These are phyloP conservation scores for Sitta europaea DNA, from an alignment of 2,113 vertebrate species.

Conservation along the genomic window DNA sequence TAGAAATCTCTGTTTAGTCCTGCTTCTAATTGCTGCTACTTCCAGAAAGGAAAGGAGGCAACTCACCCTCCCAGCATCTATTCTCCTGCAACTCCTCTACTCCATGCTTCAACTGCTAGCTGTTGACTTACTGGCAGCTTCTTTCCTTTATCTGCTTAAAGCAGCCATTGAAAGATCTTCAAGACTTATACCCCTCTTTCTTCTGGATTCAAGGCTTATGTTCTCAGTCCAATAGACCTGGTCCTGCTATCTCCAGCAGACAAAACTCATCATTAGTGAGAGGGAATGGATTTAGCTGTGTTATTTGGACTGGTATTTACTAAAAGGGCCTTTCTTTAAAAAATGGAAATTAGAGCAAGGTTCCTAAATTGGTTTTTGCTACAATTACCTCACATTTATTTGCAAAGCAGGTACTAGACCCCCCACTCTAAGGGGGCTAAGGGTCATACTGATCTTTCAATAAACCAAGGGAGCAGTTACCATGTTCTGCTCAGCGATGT, in stretches of 20 bases:
- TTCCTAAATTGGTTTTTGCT: not conserved
- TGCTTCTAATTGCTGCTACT: not conserved
- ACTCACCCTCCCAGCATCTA: not conserved
- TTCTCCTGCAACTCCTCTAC: not conserved
- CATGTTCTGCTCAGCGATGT: conserved; percentile 96
- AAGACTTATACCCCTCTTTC: not conserved
- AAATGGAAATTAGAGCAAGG: not conserved
- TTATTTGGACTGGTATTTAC: not conserved
- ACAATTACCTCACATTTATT: not conserved
- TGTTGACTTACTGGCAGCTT: not conserved
- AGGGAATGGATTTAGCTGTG: not conserved
- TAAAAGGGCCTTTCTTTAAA: not conserved
- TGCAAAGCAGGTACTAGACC: not conserved
- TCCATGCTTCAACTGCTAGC: not conserved
- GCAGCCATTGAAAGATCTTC: not conserved
- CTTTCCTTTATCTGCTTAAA: not conserved
- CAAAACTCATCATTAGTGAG: not conserved
- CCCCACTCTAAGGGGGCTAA: not conserved
- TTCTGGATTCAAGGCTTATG: not conserved
- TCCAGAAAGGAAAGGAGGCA: not conserved
- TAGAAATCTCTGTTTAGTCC: not conserved
- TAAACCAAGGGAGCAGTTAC: conserved; percentile 57
- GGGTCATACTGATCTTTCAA: not conserved
- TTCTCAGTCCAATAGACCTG: not conserved
- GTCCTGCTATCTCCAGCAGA: not conserved